phyloP scores from a whole-genome alignment of 1,140 invertebrate species.

The Lucilia sericata region DNA sequence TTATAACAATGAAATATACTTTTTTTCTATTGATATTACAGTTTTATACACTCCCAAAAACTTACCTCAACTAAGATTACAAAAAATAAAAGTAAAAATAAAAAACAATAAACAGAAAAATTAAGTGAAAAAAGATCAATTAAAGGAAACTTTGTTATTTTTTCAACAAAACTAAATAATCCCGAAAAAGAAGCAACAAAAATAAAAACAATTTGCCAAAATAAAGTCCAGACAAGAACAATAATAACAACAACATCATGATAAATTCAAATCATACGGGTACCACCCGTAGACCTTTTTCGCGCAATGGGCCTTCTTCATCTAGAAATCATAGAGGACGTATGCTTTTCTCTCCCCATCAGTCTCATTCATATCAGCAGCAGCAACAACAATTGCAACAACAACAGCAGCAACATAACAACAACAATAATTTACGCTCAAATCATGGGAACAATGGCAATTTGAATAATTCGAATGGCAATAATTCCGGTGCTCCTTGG shows the following conservation, averaged over 20 bases:
- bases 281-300: constrained; percentile 47
- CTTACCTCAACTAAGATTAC: constrained; percentile 4
- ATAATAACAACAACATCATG: constrained; percentile 32
- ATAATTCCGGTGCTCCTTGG: constrained; percentile 30
- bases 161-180: background rate
- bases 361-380: constrained; percentile 31
- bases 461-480: background rate
- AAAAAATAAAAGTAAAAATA: background rate
- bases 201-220: background rate
- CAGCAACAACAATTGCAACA: constrained; percentile 10
- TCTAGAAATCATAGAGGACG: constrained; percentile 45
- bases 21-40: constrained; percentile 27
- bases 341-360: constrained; percentile 47
- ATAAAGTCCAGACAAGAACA: background rate
- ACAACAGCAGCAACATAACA: constrained; percentile 28
- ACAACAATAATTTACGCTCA: constrained; percentile 14
- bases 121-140: background rate
- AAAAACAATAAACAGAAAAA: background rate
- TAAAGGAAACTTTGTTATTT: background rate
- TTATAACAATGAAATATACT: constrained; percentile 25
- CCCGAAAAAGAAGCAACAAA: background rate
- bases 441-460: constrained; percentile 36
- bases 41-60: constrained; percentile 30
- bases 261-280: constrained; percentile 49
- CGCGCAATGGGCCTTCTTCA: constrained; percentile 43